Percentiles rank a stretch among this genome's conserved stretches.
phyloP scores from a whole-genome alignment of 2,113 vertebrate genomes.

The Ciconia boyciana region DNA sequence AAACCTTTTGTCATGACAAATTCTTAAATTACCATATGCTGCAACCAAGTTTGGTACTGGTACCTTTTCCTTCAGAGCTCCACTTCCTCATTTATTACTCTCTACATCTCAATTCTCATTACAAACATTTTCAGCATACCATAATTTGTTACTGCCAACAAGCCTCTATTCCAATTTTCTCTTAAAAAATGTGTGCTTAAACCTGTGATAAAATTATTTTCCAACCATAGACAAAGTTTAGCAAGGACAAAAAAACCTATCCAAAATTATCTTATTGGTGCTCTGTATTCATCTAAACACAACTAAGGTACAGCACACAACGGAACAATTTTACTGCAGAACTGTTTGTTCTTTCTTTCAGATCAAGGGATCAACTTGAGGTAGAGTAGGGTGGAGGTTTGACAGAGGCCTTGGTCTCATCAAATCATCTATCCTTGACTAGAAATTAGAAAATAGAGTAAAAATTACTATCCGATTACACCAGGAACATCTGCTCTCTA shows the following conservation, averaged over 20 bases:
- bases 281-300: not conserved
- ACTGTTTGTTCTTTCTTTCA: conserved; percentile 57
- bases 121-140: not conserved
- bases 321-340: not conserved
- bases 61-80: not conserved
- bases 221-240: not conserved
- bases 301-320: not conserved
- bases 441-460: conserved; percentile 49
- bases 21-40: not conserved
- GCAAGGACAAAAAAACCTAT: not conserved
- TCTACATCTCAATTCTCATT: not conserved
- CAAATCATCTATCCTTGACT: conserved; percentile 56
- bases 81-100: not conserved
- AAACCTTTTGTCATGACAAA: not conserved
- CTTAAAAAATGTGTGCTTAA: not conserved
- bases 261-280: not conserved
- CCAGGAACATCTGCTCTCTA: conserved; percentile 43
- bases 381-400: conserved; percentile 6
- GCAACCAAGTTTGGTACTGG: not conserved
- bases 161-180: not conserved
- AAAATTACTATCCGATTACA: conserved; percentile 53
- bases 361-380: conserved; percentile 38
- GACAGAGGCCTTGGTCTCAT: conserved; percentile 47
- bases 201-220: not conserved
- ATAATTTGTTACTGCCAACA: not conserved